These are phyloP conservation scores for Lacerta bilineata DNA, from an alignment of 2,797 vertebrate genomes.

Conservation along the genomic window DNA sequence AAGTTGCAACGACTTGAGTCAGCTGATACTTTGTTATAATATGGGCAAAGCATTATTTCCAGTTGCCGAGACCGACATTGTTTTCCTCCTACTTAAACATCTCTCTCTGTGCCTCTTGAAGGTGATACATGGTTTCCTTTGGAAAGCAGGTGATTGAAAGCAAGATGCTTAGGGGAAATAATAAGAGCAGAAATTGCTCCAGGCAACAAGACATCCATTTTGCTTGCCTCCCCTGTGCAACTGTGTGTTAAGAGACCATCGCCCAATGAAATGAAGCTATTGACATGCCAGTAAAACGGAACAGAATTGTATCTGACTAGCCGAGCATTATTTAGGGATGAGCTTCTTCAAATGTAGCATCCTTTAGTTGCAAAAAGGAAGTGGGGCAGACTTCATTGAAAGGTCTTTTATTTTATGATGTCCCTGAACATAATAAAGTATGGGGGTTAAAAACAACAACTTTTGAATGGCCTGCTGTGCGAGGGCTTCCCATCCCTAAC, in stretches of 20 bases:
- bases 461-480: background rate
- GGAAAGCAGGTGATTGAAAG: slow-evolving; percentile 14
- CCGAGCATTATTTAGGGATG: background rate
- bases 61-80: background rate
- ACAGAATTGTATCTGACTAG: background rate
- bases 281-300: slow-evolving; percentile 22
- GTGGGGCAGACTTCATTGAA: background rate
- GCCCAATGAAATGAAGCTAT: background rate
- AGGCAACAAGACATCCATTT: slow-evolving; percentile 12
- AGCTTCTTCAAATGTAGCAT: background rate
- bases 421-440: background rate
- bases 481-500: slow-evolving; percentile 29
- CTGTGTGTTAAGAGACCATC: slow-evolving; percentile 1
- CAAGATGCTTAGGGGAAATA: background rate
- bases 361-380: background rate
- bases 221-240: slow-evolving; percentile 7
- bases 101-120: background rate
- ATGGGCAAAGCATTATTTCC: background rate
- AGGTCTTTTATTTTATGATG: background rate
- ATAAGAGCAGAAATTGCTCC: background rate
- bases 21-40: background rate
- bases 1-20: background rate
- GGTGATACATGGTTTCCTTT: slow-evolving; percentile 8
- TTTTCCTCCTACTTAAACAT: background rate
- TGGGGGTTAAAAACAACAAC: background rate